These are phyloP conservation scores for Petrocephalus schoutedeni DNA, from an alignment of 2,797 vertebrate species.

Conservation along the genomic window DNA sequence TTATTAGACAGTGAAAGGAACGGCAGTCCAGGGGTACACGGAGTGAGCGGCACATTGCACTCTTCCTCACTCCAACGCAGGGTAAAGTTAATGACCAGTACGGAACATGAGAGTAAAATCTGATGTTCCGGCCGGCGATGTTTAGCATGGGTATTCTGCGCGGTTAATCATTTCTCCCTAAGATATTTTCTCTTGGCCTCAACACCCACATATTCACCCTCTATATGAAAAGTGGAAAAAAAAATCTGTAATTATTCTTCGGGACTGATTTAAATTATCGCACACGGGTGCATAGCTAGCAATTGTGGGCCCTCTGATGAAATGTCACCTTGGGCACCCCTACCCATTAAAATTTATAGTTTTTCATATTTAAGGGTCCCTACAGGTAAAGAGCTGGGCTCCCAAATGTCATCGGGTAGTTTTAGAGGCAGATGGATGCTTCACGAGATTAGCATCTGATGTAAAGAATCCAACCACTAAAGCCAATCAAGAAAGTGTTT, in stretches of 20 bases:
- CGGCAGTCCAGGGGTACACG: no score
- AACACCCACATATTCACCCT: neutral
- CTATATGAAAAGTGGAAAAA: neutral
- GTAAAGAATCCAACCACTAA: neutral
- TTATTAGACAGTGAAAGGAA: no score
- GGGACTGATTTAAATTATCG: neutral
- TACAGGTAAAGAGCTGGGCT: neutral
- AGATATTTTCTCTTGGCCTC: neutral
- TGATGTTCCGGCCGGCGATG: neutral
- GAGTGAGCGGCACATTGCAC: neutral
- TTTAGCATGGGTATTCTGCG: neutral
- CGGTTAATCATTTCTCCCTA: neutral
- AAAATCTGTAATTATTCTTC: neutral
- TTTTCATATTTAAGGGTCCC: neutral
- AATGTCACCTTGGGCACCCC: neutral
- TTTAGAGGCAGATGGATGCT: neutral
- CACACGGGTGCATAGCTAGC: neutral
- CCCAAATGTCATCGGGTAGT: neutral
- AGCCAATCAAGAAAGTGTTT: neutral
- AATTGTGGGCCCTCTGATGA: neutral
- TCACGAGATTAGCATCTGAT: neutral
- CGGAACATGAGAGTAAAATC: neutral
- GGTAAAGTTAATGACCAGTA: neutral
- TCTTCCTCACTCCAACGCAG: neutral
- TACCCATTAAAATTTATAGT: neutral